Evolutionary conservation across 2,888 invertebrate genomes (phyloP).

Genomic region (Drosophila borborema): DNA sequence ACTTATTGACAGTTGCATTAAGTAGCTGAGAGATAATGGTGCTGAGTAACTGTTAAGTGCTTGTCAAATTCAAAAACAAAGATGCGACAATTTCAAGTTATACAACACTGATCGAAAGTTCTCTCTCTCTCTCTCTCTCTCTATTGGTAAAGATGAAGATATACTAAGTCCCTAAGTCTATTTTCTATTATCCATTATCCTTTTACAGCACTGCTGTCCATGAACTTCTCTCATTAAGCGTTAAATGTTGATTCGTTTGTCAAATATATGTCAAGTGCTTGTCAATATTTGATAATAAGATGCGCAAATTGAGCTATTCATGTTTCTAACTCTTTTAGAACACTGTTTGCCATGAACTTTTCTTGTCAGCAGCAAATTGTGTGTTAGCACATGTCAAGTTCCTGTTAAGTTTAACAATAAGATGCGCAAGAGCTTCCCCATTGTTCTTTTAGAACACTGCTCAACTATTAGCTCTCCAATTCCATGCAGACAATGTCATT

Average conservation of each 20-base stretch:
- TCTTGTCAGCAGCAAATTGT: neutral
- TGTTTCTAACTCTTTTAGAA: neutral
- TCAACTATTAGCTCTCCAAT: neutral
- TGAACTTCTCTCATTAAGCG: too few relatives aligned
- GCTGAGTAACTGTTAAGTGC: neutral
- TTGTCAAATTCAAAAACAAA: neutral
- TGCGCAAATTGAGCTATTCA: neutral
- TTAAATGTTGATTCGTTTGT: neutral
- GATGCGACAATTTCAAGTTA: neutral
- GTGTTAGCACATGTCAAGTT: neutral
- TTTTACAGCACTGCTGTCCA: slow-evolving; percentile 1
- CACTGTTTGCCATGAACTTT: neutral
- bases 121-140: neutral
- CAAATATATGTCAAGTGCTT: neutral
- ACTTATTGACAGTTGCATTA: neutral
- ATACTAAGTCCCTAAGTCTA: neutral
- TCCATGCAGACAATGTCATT: slow-evolving; percentile 4
- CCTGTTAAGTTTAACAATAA: neutral
- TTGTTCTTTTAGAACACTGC: slow-evolving; percentile 12
- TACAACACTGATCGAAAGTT: neutral
- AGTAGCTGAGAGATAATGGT: neutral
- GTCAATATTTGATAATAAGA: neutral
- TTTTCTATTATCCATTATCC: neutral
- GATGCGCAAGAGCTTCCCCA: neutral
- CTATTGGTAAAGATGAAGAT: too few relatives aligned